phyloP scores from a whole-genome alignment of 2,888 invertebrate genomes.

The Cephus rjabovi region DNA sequence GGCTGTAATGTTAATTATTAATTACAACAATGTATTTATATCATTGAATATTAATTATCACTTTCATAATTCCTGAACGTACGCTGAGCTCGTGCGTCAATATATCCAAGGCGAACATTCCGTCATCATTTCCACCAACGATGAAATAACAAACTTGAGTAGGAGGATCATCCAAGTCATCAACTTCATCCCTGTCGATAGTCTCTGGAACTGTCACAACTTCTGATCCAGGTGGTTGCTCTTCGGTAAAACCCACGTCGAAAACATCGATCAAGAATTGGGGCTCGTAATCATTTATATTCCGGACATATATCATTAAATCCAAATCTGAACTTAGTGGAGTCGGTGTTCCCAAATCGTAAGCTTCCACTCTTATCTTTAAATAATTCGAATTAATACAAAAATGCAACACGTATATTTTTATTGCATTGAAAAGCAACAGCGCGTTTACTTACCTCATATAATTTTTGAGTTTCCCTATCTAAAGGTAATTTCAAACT shows the following conservation, averaged over 20 bases:
- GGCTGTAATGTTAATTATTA: constrained; percentile 58
- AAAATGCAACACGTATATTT: neutral
- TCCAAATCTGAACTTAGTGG: constrained; percentile 89
- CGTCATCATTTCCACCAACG: constrained; percentile 83
- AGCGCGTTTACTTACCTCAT: constrained; percentile 75
- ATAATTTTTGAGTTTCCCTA: constrained; percentile 86
- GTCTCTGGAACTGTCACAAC: constrained; percentile 80
- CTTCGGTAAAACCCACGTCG: constrained; percentile 77
- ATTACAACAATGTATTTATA: constrained; percentile 19
- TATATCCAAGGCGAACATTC: constrained; percentile 78
- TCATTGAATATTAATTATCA: neutral
- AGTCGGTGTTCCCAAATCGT: constrained; percentile 88
- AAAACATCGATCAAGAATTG: constrained; percentile 82
- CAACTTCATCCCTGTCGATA: constrained; percentile 86
- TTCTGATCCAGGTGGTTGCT: constrained; percentile 74
- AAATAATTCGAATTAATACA: neutral
- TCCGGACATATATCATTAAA: constrained; percentile 86
- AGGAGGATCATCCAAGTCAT: constrained; percentile 83
- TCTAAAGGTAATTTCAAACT: constrained; percentile 79
- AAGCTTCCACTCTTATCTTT: constrained; percentile 90
- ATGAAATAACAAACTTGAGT: constrained; percentile 93
- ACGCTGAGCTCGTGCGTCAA: constrained; percentile 79
- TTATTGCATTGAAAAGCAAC: neutral
- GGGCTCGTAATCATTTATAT: constrained; percentile 90
- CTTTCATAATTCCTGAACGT: constrained; percentile 40